phyloP scores from a whole-genome alignment of 2,113 vertebrate genomes.

The Polyodon spathula region DNA sequence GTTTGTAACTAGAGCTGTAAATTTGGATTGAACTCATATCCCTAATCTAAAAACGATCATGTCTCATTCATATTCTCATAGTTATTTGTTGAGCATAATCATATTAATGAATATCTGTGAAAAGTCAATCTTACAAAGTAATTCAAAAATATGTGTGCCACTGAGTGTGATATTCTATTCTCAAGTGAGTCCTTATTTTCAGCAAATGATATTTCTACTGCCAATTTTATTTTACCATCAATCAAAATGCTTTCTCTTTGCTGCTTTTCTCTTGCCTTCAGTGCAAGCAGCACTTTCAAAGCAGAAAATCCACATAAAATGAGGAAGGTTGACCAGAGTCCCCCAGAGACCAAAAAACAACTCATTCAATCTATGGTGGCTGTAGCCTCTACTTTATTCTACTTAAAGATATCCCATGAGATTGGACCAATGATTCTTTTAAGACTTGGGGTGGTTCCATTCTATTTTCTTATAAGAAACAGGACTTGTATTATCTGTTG shows the following conservation, averaged over 20 bases:
- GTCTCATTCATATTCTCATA: too few species aligned
- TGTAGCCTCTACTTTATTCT: conserved; percentile 4
- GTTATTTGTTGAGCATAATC: too few species aligned
- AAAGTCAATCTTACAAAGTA: neutral
- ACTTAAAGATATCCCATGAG: neutral
- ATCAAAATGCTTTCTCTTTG: conserved; percentile 9
- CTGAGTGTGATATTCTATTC: neutral
- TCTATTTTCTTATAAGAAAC: neutral
- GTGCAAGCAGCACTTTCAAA: conserved; percentile 20
- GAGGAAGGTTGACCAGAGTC: neutral
- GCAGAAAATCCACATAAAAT: neutral
- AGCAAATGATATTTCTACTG: neutral
- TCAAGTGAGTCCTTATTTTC: neutral
- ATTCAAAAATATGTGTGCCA: neutral
- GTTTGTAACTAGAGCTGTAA: too few species aligned
- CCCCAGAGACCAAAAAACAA: neutral
- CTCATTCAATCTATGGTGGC: neutral
- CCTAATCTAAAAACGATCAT: too few species aligned
- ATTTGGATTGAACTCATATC: too few species aligned
- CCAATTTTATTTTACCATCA: conserved; percentile 14
- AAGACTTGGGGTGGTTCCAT: conserved; percentile 24
- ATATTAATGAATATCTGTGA: too few species aligned
- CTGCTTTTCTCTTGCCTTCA: conserved; percentile 13
- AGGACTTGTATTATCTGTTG: neutral
- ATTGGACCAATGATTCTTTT: neutral